Evolutionary conservation across 2,797 vertebrate genomes (phyloP), one percentile per base, ranked within the genome.

Genomic region (Ctenosaura bakeri): DNA sequence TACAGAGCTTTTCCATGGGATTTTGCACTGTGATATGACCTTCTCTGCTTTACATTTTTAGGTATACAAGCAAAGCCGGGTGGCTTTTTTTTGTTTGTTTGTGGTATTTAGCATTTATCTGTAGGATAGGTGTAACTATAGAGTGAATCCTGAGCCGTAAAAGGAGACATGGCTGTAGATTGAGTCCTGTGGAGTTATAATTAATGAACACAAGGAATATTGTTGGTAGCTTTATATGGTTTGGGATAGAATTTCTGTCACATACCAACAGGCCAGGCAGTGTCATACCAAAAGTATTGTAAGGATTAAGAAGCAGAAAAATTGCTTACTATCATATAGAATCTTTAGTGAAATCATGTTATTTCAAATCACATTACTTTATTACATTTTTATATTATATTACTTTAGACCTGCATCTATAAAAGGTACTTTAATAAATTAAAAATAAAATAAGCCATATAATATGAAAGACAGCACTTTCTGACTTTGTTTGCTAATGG

Each of bases 401-500:
- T 42, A 76, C 7, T 3, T 52, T 69, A 77, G 8, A 20, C 50
- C 38, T 4, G 38, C 24, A n/a, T 85, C 12, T 2, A n/a, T 50
- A 1, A 32, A 82, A 20, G 0, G 0, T 88, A 52, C 9, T 87
- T 90, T 66, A 89, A n/a, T 52, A 42, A 78, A 32, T 81, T 46
- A 91, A 35, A 84, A 64, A 88, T 71, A 4, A 89, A 88, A 81
- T 26, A 73, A n/a, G 69, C 69, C 20, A 13, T 62, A 8, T 29
- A 77, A 90, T 42, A 24, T n/a, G 66, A 32, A 69, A 26, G 35
- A 90, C 85, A 93, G 85, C 92, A 74, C n/a, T 85, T 54, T 90
- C 93, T 91, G 69, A 8, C 29, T 86, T 62, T 83, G 91, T 89
- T 54, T 18, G 88, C 94, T 86, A 91, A 93, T 95, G 92, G 91